Evolutionary conservation across 2,797 vertebrate genomes (phyloP).

Genomic region (Rhadinocentrus ornatus): DNA sequence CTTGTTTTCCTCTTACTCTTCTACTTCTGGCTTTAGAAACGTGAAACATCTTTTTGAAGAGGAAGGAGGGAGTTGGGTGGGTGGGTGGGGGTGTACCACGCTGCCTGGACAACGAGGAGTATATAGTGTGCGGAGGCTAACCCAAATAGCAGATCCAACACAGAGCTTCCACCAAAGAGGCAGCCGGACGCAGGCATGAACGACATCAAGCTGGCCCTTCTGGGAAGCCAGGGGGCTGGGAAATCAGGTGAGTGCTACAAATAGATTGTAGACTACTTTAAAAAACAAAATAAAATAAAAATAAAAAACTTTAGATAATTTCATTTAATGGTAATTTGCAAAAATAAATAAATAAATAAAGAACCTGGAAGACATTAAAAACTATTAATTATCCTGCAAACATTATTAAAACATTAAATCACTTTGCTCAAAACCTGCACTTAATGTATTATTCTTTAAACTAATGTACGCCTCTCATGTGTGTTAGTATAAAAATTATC

Average conservation of each 20-base stretch:
- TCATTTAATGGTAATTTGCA: background rate
- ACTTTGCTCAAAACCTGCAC: too few species aligned
- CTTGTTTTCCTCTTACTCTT: slow-evolving; percentile 28
- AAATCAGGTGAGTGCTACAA: slow-evolving; percentile 74
- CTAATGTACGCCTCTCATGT: too few species aligned
- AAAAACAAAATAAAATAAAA: background rate
- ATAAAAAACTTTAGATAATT: background rate
- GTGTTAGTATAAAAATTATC: too few species aligned
- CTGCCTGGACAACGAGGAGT: slow-evolving; percentile 35
- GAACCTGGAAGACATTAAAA: background rate
- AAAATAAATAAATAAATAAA: background rate
- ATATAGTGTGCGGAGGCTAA: slow-evolving; percentile 31
- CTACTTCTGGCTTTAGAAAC: slow-evolving; percentile 46
- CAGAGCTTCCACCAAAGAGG: slow-evolving; percentile 19
- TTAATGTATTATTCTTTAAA: too few species aligned
- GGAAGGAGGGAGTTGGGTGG: background rate
- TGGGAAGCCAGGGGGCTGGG: slow-evolving; percentile 77
- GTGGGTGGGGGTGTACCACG: slow-evolving; percentile 28
- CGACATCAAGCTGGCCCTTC: slow-evolving; percentile 80
- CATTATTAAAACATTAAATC: background rate
- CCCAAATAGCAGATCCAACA: slow-evolving; percentile 48
- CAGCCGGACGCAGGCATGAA: slow-evolving; percentile 69
- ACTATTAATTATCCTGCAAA: background rate
- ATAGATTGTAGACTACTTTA: background rate
- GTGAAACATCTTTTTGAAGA: slow-evolving; percentile 51